These are phyloP conservation scores for Drosophila albomicans DNA, from an alignment of 1,140 invertebrate genomes.

Conservation along the genomic window DNA sequence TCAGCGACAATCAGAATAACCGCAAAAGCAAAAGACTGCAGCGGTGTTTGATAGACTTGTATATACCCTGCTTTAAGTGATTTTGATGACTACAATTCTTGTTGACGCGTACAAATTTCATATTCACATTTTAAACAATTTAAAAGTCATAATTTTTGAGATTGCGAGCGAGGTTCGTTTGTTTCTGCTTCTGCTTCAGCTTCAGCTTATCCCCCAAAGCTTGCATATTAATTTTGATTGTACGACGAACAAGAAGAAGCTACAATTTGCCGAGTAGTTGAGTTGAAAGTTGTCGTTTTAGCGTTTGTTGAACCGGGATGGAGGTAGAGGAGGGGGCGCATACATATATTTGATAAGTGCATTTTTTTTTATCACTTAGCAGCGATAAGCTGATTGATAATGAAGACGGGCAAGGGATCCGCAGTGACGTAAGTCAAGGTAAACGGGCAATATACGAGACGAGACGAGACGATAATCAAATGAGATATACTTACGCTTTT, in stretches of 20 bases:
- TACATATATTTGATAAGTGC: constrained; percentile 24
- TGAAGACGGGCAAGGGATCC: constrained; percentile 10
- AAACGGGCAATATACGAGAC: constrained; percentile 17
- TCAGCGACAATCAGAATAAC: constrained; percentile 41
- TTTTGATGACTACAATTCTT: background rate
- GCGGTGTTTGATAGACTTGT: background rate
- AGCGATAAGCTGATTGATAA: constrained; percentile 43
- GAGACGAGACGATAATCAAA: constrained; percentile 19
- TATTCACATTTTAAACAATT: too few species aligned
- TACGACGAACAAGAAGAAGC: constrained; percentile 52
- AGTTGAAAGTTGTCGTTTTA: constrained; percentile 14
- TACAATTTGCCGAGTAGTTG: constrained; percentile 35
- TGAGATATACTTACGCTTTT: background rate
- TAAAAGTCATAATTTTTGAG: too few species aligned
- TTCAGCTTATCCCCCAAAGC: constrained; percentile 26
- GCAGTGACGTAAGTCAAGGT: constrained; percentile 19
- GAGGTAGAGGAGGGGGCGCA: background rate
- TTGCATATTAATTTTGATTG: constrained; percentile 61
- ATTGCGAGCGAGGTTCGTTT: constrained; percentile 26
- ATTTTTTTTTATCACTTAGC: constrained; percentile 42
- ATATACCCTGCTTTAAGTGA: constrained; percentile 23
- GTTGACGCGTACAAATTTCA: too few species aligned
- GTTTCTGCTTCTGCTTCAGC: constrained; percentile 16
- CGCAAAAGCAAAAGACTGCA: constrained; percentile 30
- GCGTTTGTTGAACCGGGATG: background rate